Evolutionary conservation across 2,888 invertebrate species (phyloP).

Genomic region (Drosophila meridiana): DNA sequence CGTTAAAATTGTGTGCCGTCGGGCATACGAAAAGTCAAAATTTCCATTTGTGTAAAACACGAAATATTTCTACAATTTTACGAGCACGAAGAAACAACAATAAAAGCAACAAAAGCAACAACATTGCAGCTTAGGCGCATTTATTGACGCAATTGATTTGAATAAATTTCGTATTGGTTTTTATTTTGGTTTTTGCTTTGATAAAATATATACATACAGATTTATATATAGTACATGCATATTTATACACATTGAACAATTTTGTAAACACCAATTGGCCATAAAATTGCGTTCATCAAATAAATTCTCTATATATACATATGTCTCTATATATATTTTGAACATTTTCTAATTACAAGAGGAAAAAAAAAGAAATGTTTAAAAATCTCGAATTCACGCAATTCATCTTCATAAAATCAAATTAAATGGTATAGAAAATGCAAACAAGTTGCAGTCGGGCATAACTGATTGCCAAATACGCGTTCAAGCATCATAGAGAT

Average conservation of each 20-base stretch:
- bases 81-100: slow-evolving; percentile 38
- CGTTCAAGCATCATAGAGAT: background rate
- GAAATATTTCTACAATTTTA: slow-evolving; percentile 58
- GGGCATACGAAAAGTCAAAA: slow-evolving; percentile 43
- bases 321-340: background rate
- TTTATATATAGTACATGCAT: slow-evolving; percentile 5
- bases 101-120: slow-evolving; percentile 16
- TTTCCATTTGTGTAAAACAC: slow-evolving; percentile 51
- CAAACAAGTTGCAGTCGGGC: background rate
- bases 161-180: slow-evolving; percentile 48
- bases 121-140: slow-evolving; percentile 52
- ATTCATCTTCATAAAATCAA: slow-evolving; percentile 17
- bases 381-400: background rate
- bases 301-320: slow-evolving; percentile 29
- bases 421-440: background rate
- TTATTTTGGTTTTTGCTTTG: slow-evolving; percentile 52
- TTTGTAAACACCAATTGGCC: slow-evolving; percentile 56
- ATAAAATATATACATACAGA: slow-evolving; percentile 17
- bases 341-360: slow-evolving; percentile 50
- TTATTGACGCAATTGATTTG: slow-evolving; percentile 79
- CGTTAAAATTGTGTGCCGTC: slow-evolving; percentile 60
- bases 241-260: slow-evolving; percentile 11
- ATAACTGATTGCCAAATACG: background rate
- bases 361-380: background rate
- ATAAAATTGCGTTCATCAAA: slow-evolving; percentile 57